phyloP scores from a whole-genome alignment of 1,140 invertebrate species.

The Calephelis virginiensis region DNA sequence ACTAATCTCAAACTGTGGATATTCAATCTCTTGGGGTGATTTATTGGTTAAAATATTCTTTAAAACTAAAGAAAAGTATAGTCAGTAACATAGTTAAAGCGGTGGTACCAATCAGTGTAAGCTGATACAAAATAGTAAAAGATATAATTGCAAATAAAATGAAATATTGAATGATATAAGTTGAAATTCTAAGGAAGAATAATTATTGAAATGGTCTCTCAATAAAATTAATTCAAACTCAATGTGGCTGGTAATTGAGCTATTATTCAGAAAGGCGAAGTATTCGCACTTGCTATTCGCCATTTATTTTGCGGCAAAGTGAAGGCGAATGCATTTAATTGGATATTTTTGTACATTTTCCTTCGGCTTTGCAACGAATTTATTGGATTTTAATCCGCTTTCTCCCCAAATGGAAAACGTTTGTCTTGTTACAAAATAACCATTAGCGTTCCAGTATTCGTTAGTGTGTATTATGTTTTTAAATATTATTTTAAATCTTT shows the following conservation, averaged over 20 bases:
- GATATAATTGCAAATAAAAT: slow-evolving; percentile 5
- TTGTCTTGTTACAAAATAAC: slow-evolving; percentile 17
- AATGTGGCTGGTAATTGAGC: slow-evolving; percentile 24
- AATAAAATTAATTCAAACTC: slow-evolving; percentile 22
- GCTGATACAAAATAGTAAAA: too few relatives aligned
- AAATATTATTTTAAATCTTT: too few relatives aligned
- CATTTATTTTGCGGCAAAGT: slow-evolving; percentile 24
- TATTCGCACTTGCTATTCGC: slow-evolving; percentile 22
- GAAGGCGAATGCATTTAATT: slow-evolving; percentile 28
- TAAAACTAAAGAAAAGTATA: too few relatives aligned
- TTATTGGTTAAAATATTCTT: too few relatives aligned
- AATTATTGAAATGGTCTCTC: slow-evolving; percentile 21
- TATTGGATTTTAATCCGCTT: slow-evolving; percentile 25
- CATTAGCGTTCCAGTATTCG: slow-evolving; percentile 1
- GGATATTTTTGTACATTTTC: slow-evolving; percentile 24
- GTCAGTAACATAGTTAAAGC: too few relatives aligned
- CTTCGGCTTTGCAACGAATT: slow-evolving; percentile 21
- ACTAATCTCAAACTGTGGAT: too few relatives aligned
- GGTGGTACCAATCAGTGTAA: too few relatives aligned
- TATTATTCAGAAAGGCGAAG: slow-evolving; percentile 26
- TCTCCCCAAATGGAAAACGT: slow-evolving; percentile 21
- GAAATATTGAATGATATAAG: not conserved
- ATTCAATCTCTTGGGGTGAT: too few relatives aligned
- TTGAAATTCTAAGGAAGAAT: slow-evolving; percentile 16
- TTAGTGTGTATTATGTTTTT: too few relatives aligned